These are phyloP conservation scores for Percopsis omiscomaycus DNA, from an alignment of 2,797 vertebrate genomes.

Conservation along the genomic window DNA sequence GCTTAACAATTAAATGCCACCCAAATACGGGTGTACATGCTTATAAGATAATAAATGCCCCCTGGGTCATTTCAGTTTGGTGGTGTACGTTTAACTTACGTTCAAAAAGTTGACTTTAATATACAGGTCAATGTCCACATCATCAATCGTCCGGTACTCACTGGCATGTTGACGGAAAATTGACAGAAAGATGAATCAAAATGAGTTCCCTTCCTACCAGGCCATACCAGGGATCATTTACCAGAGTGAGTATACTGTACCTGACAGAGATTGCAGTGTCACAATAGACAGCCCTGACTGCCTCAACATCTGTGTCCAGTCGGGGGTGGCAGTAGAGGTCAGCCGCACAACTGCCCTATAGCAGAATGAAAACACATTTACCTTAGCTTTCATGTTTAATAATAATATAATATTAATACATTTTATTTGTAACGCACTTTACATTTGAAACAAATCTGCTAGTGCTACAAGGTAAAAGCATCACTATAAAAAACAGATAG, in stretches of 20 bases:
- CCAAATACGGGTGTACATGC: too few species aligned
- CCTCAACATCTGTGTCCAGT: constrained; percentile 88
- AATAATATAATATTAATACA: too few species aligned
- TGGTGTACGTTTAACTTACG: constrained; percentile 75
- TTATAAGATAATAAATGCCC: too few species aligned
- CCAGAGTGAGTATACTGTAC: constrained; percentile 74
- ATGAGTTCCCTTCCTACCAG: neutral
- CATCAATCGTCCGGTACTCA: constrained; percentile 88
- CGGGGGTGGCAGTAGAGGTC: constrained; percentile 88
- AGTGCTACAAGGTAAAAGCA: too few species aligned
- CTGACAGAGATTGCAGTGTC: constrained; percentile 86
- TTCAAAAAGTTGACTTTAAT: constrained; percentile 87
- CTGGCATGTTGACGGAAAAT: constrained; percentile 58
- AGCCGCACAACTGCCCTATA: constrained; percentile 83
- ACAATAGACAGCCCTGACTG: constrained; percentile 89
- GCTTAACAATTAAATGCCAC: too few species aligned
- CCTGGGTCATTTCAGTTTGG: too few species aligned
- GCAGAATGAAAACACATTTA: constrained; percentile 53
- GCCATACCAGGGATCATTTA: neutral
- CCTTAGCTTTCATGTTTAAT: too few species aligned
- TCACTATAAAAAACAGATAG: too few species aligned
- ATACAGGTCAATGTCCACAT: constrained; percentile 90
- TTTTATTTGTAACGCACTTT: too few species aligned
- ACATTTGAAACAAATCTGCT: too few species aligned
- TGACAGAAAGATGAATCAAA: neutral